Base-by-base conservation (phyloP, 2,113 vertebrate genomes). In the Okapia johnstoni region DNA sequence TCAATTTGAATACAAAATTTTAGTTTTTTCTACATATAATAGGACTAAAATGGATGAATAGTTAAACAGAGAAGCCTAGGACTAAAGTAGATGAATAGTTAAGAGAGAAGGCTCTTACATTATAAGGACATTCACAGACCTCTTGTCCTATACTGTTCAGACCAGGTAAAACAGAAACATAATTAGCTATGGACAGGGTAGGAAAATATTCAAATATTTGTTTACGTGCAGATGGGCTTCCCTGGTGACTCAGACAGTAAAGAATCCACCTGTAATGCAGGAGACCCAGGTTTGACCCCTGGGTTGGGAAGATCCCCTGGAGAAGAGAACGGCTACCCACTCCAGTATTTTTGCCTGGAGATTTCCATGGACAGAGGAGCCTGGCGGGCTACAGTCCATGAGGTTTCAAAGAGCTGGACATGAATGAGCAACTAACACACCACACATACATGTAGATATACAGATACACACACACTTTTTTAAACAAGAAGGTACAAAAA, bases 61-160 rank as follows among this genome's bases (percentile, higher is more conserved):
- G 1, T 85, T 73, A 40, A 91, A 23, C 66, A 70, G 66, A 70
- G n/a, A 70, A 23, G 19, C 66, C 66, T 70, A 40, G 5, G 10
- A 70, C n/a, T 40, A 70, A 23, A 70, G 19, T 23, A 70, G 5
- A 70, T 70, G n/a, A 40, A 23, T 70, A 70, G 66, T 70, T 40
- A 23, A 23, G n/a, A 93, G 26, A 21, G 9, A 88, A 91, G 36
- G 28, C 17, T 26, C 80, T 36, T 40, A 85, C 46, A 57, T 85
- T 85, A 43, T 50, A 8, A 85, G 21, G 40, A 66, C 48, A 43
- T 76, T 95, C 50, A 93, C 40, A 80, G 57, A 96, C 30, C 14
- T 58, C 33, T 70, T 97, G 57, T 70, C 16, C 12, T 58, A 25
- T 14, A 48, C 43, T 36, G 7, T 36, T 36, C 26, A 86, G 23